Conservation (phyloP, 2,113 vertebrate genomes). For the Podarcis muralis region DNA sequence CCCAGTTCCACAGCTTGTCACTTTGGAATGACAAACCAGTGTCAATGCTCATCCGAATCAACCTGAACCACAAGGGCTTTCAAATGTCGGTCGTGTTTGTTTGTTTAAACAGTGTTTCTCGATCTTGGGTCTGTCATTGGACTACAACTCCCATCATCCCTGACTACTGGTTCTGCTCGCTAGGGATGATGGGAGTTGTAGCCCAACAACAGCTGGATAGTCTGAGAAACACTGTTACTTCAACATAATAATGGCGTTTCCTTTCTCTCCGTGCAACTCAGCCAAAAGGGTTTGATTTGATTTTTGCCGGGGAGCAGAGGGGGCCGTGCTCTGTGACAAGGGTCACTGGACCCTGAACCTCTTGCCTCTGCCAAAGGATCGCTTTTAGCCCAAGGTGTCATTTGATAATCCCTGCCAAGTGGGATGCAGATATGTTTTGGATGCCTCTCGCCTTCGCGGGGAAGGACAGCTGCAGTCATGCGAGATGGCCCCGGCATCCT, state of each 20-base stretch:
- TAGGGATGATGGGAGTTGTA: too few species aligned
- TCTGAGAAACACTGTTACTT: too few species aligned
- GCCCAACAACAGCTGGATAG: too few species aligned
- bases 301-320: background rate
- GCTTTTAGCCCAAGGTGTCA: background rate
- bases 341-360: background rate
- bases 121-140: too few species aligned
- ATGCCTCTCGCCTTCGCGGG: slow-evolving; percentile 4
- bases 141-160: too few species aligned
- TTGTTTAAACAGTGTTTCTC: too few species aligned
- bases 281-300: rapidly evolving
- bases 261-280: background rate
- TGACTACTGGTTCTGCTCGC: too few species aligned
- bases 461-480: slow-evolving; percentile 15
- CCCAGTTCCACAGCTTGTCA: too few species aligned
- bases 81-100: too few species aligned
- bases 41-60: background rate
- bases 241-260: too few species aligned
- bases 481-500: background rate
- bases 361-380: background rate
- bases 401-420: background rate
- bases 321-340: background rate
- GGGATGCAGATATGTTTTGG: background rate
- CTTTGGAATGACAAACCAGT: background rate
- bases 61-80: too few species aligned